A percentile compares a stretch with the other conserved stretches of the same genome.
Conservation (phyloP, 2,888 invertebrate genomes). For the Tinea trinotella region DNA sequence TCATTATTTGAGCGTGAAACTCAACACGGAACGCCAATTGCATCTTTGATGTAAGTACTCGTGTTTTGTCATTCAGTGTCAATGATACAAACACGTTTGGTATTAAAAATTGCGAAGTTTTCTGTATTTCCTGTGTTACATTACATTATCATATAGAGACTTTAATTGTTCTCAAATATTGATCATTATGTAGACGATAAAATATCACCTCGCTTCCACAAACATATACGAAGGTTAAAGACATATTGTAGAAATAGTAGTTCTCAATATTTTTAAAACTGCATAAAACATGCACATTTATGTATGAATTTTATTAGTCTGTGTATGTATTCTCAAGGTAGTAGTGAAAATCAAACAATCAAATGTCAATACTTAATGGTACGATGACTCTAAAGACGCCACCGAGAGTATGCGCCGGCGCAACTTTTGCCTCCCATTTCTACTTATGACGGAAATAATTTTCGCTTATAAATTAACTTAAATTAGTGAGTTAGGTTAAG, state of each 20-base stretch:
- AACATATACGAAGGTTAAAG: slow-evolving; percentile 7
- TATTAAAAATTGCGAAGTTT: not conserved
- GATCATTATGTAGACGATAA: slow-evolving; percentile 13
- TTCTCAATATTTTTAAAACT: not conserved
- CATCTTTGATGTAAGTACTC: too few species aligned
- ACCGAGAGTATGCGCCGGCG: slow-evolving; percentile 30
- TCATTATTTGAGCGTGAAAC: too few species aligned
- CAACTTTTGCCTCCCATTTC: slow-evolving; percentile 22
- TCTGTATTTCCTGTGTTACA: not conserved
- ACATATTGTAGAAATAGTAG: not conserved
- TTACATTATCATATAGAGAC: not conserved
- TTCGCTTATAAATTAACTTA: too few species aligned
- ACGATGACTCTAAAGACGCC: slow-evolving; percentile 45
- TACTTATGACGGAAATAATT: too few species aligned
- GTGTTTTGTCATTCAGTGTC: too few species aligned
- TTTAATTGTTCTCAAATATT: slow-evolving; percentile 10
- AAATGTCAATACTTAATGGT: slow-evolving; percentile 63
- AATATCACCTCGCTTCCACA: slow-evolving; percentile 14
- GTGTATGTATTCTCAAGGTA: slow-evolving; percentile 9
- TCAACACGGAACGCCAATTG: too few species aligned
- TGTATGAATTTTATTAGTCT: slow-evolving; percentile 8
- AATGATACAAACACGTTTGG: too few species aligned
- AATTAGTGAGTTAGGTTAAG: too few species aligned
- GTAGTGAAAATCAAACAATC: slow-evolving; percentile 47
- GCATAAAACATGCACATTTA: slow-evolving; percentile 1